A percentile compares a stretch with the other conserved stretches of the same genome.
phyloP scores from a whole-genome alignment of 1,140 invertebrate species.

The Acyrthosiphon pisum region DNA sequence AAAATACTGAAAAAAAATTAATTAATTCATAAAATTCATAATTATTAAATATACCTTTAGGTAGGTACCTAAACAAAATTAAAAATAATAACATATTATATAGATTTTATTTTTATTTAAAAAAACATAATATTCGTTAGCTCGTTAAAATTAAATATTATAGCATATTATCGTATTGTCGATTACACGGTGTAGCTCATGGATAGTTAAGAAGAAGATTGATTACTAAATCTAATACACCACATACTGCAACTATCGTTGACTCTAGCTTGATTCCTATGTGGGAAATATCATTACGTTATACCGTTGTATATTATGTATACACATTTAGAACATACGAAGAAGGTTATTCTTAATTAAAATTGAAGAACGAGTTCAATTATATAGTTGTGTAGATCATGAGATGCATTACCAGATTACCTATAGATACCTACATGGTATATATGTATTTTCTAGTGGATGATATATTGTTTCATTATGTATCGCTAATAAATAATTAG shows the following conservation, averaged over 20 bases:
- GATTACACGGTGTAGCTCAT: neutral
- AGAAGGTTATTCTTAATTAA: slow-evolving; percentile 9
- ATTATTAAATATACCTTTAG: no score
- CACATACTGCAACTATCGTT: neutral
- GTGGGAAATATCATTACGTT: neutral
- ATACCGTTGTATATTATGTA: neutral
- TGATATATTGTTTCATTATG: neutral
- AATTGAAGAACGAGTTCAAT: neutral
- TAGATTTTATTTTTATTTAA: no score
- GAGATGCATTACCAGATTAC: no score
- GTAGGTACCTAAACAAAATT: no score
- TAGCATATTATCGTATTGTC: neutral
- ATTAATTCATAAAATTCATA: no score
- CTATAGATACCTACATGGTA: neutral
- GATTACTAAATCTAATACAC: neutral
- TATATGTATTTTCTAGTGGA: neutral
- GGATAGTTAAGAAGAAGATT: neutral
- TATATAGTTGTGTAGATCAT: neutral
- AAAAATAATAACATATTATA: no score
- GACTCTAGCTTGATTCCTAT: neutral
- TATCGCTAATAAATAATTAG: neutral
- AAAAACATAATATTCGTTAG: neutral
- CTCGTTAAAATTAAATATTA: neutral
- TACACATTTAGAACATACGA: neutral
- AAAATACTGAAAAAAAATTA: neutral